phyloP scores from a whole-genome alignment of 1,140 invertebrate genomes.

The Trichomalopsis sarcophagae region DNA sequence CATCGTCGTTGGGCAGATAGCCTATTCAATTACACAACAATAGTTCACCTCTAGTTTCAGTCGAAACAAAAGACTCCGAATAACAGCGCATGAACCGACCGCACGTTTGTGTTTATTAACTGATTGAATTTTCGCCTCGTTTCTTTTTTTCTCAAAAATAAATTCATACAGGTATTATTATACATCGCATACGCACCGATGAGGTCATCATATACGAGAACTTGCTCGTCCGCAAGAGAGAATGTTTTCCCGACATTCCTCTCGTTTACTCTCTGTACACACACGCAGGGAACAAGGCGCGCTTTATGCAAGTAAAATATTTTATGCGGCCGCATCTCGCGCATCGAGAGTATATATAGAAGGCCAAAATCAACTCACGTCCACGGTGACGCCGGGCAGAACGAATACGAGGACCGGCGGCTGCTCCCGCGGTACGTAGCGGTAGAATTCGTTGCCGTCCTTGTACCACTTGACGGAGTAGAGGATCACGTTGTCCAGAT shows the following conservation, averaged over 20 bases:
- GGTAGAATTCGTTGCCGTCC: slow-evolving; percentile 86
- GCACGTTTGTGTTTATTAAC: neutral
- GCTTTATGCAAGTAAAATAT: neutral
- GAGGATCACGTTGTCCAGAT: slow-evolving; percentile 80
- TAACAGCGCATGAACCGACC: neutral
- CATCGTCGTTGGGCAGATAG: neutral
- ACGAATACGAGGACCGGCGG: slow-evolving; percentile 79
- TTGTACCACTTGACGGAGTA: slow-evolving; percentile 90
- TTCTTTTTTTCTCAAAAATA: too few relatives aligned
- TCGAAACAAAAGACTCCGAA: neutral
- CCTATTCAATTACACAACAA: neutral
- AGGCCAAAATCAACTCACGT: slow-evolving; percentile 76
- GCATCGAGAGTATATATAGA: too few relatives aligned
- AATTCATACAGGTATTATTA: too few relatives aligned
- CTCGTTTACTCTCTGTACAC: too few relatives aligned
- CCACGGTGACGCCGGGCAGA: slow-evolving; percentile 79
- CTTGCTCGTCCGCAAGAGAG: too few relatives aligned
- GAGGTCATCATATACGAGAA: too few relatives aligned
- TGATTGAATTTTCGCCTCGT: neutral
- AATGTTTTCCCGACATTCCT: too few relatives aligned
- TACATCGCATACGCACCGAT: too few relatives aligned
- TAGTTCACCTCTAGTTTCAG: neutral
- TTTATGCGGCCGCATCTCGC: too few relatives aligned
- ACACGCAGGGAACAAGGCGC: neutral
- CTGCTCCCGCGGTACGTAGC: slow-evolving; percentile 83